Base-by-base conservation (phyloP, 1,140 invertebrate genomes). In the Limonius californicus region DNA sequence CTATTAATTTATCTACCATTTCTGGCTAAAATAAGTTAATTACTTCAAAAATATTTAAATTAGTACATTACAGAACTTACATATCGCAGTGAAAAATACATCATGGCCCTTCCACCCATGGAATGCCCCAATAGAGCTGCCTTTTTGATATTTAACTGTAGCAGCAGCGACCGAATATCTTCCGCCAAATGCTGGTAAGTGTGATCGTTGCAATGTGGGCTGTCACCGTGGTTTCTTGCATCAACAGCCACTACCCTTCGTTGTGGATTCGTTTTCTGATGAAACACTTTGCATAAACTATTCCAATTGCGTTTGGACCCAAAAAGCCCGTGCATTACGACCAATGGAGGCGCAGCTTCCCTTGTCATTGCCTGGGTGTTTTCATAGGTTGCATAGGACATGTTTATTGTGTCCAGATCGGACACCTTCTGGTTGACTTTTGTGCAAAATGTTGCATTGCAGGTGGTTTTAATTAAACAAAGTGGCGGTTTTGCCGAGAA, bases 141-240 rank as follows among this genome's bases (percentile, higher is more conserved):
- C 76, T 85, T 86, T 42, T 0, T 80, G 2, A 92, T 79, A 0
- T 79, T 72, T 43, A 91, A 74, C 54, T 85, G 47, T 8, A 82
- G 74, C 66, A 91, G 76, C 16, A 95, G 79, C 23, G 80, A 59
- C 1, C 83, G 68, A 43, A 96, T 71, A 78, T 97, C 95, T 62
- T 83, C 80, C 3, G 85, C 84, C 82, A 95, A 85, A 12, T 84
- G 77, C 4, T 74, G 68, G 73, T 95, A 96, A 23, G 80, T 83
- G 75, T 92, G 88, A 0, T 85, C 79, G 6, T 76, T 65, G 1
- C 84, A 78, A 69, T 95, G 94, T 0, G 89, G 89, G 72, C 92
- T 95, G 35, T 94, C 89, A 0, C 94, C 95, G 78, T 97, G 95
- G 77, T 97, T 97, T 72, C 94, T 83, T 2, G 89, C 86, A 82